Conservation (phyloP, 2,797 vertebrate species). For the Chromis chromis region DNA sequence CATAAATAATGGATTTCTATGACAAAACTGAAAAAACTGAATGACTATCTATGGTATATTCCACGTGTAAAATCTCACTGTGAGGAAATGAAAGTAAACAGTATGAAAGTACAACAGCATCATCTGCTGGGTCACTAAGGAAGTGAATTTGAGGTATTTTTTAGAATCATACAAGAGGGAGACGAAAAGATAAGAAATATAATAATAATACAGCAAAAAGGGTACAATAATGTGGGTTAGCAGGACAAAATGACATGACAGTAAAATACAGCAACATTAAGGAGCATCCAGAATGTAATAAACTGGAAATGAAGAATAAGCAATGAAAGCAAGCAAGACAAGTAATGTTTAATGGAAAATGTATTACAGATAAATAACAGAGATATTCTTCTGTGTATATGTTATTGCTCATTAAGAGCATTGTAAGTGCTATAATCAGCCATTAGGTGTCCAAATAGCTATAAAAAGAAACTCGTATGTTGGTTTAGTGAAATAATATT, state of each 20-base stretch:
- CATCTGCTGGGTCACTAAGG: conserved; percentile 30
- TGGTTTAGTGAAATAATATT: background rate
- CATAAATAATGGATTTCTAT: too few relatives aligned
- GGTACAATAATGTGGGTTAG: too few relatives aligned
- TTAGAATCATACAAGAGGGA: background rate
- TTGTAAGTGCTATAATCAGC: too few relatives aligned
- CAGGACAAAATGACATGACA: background rate
- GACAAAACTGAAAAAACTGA: background rate
- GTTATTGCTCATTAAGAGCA: too few relatives aligned
- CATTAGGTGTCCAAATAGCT: background rate
- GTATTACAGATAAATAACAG: too few relatives aligned
- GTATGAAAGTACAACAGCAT: conserved; percentile 9
- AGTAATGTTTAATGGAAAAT: too few relatives aligned
- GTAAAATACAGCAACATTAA: background rate
- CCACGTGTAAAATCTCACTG: background rate
- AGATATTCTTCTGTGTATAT: too few relatives aligned
- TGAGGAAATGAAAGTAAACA: background rate
- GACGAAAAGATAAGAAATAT: too few relatives aligned
- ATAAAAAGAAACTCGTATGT: background rate
- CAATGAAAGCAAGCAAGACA: too few relatives aligned
- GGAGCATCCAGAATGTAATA: too few relatives aligned
- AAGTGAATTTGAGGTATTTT: background rate
- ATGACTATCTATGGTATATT: background rate
- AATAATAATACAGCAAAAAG: too few relatives aligned
- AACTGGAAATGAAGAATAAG: too few relatives aligned